These are phyloP conservation scores for Phyllotreta cruciferae DNA, from an alignment of 2,888 invertebrate species.

Conservation along the genomic window DNA sequence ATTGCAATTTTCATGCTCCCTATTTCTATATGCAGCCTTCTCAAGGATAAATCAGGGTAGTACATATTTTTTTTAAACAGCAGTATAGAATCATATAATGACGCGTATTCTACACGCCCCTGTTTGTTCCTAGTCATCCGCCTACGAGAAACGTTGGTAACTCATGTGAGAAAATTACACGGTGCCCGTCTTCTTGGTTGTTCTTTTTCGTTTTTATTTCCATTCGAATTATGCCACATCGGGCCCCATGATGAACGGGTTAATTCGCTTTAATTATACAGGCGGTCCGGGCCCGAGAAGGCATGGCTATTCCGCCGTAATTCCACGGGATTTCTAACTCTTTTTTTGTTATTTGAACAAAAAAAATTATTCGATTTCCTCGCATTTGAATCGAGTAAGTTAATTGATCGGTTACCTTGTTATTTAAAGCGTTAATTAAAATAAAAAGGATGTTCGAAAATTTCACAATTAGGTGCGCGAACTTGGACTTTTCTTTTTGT, in stretches of 20 bases:
- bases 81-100: too few species aligned
- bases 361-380: not conserved
- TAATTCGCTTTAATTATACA: conserved; percentile 17
- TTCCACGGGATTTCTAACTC: not conserved
- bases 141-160: conserved; percentile 9
- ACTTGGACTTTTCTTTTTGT: too few species aligned
- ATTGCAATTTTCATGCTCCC: too few species aligned
- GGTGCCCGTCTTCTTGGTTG: too few species aligned
- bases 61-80: too few species aligned
- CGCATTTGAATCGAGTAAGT: too few species aligned
- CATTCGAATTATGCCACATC: conserved; percentile 11
- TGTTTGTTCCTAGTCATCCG: conserved; percentile 4
- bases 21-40: too few species aligned
- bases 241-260: conserved; percentile 12
- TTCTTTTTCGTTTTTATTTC: conserved; percentile 2
- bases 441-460: too few species aligned
- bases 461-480: too few species aligned
- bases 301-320: not conserved
- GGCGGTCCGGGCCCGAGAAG: not conserved
- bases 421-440: too few species aligned
- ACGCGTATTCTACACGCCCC: not conserved
- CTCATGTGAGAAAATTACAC: conserved; percentile 15
- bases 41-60: too few species aligned
- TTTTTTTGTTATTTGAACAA: not conserved
- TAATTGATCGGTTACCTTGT: too few species aligned